Conservation (phyloP, 2,888 invertebrate species). For the Rambutsinella grinnellia region DNA sequence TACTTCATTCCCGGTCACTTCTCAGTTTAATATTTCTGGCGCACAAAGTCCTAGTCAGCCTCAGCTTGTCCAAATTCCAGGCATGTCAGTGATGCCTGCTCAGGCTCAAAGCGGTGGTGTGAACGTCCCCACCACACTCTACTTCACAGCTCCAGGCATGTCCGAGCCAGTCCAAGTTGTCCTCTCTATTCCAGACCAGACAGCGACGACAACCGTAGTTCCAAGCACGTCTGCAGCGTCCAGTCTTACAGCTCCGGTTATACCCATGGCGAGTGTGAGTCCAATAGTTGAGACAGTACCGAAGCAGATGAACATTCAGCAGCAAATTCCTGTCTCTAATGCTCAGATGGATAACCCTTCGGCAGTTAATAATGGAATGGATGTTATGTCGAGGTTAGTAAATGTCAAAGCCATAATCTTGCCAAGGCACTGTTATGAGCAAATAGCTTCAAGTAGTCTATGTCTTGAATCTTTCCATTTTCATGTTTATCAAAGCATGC, state of each 20-base stretch:
- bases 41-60: constrained; percentile 7
- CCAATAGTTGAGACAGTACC: neutral
- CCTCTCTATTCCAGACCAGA: constrained; percentile 48
- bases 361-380: constrained; percentile 1
- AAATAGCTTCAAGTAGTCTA: too few species aligned
- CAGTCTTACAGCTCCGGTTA: constrained; percentile 9
- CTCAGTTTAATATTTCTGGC: neutral
- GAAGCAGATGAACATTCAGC: constrained; percentile 9
- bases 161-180: constrained; percentile 50
- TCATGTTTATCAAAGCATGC: neutral
- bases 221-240: neutral
- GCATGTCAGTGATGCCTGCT: too few species aligned
- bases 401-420: too few species aligned
- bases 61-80: constrained; percentile 15
- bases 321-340: neutral
- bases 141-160: constrained; percentile 45
- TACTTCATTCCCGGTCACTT: constrained; percentile 6
- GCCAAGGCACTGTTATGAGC: too few species aligned
- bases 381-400: constrained; percentile 28
- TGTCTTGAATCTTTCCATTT: too few species aligned
- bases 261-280: neutral
- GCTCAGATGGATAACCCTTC: neutral
- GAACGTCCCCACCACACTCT: constrained; percentile 38
- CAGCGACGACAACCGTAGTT: neutral
- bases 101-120: too few species aligned